These are phyloP conservation scores for Prunella strophiata DNA, from an alignment of 2,797 vertebrate species.

Conservation along the genomic window DNA sequence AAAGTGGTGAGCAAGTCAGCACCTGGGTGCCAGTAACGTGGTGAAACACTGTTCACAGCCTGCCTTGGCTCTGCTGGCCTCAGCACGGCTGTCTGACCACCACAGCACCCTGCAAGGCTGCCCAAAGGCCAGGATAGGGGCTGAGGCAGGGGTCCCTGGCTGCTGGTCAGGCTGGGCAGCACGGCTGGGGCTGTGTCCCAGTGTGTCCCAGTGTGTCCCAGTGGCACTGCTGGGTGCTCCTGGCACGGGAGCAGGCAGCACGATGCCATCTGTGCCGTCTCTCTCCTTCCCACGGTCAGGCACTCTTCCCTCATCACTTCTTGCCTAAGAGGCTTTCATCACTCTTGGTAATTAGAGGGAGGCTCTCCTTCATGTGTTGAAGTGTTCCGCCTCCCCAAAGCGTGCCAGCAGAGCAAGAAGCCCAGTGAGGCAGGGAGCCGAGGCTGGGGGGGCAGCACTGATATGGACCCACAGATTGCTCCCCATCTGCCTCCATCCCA, in stretches of 20 bases:
- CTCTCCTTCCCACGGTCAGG: conserved; percentile 70
- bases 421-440: background rate
- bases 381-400: background rate
- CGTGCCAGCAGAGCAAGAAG: background rate
- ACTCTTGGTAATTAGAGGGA: conserved; percentile 59
- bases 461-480: background rate
- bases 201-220: background rate
- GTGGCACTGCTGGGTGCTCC: conserved; percentile 29
- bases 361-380: conserved; percentile 29
- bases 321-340: conserved; percentile 67
- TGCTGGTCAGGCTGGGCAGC: background rate
- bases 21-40: rapidly evolving
- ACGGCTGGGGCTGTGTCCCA: background rate
- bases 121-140: background rate
- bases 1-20: background rate
- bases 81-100: rapidly evolving
- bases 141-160: background rate
- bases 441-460: background rate
- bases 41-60: background rate
- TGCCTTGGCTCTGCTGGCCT: background rate
- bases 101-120: background rate
- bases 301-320: conserved; percentile 62
- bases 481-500: background rate
- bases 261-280: conserved; percentile 70
- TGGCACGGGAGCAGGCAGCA: conserved; percentile 34